Conservation (phyloP, 1,140 invertebrate species). For the Aphelinus certus region DNA sequence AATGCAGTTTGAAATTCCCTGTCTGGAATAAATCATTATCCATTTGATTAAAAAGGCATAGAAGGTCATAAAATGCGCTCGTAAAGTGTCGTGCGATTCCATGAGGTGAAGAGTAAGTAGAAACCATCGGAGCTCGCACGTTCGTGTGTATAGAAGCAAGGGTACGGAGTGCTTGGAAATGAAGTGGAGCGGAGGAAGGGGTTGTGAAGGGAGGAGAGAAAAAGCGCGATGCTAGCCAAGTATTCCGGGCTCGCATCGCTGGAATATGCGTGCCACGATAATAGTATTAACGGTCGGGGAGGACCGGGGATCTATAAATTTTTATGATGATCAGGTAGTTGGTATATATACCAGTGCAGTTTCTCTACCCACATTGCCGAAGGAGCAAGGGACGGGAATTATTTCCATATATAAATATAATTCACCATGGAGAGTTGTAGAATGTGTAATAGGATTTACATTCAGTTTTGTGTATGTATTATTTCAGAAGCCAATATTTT, state of each 20-base stretch:
- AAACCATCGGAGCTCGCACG: not conserved
- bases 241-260: conserved; percentile 46
- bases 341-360: not conserved
- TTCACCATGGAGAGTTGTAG: too few species aligned
- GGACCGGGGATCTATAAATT: conserved; percentile 56
- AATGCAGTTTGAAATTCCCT: too few species aligned
- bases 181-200: not conserved
- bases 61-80: conserved; percentile 17
- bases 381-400: too few species aligned
- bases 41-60: conserved; percentile 38
- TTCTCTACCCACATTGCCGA: not conserved
- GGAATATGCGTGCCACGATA: conserved; percentile 57
- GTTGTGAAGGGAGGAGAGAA: too few species aligned
- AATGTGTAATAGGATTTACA: too few species aligned
- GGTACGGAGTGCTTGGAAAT: not conserved
- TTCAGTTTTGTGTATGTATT: too few species aligned
- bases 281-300: conserved; percentile 61
- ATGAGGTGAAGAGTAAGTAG: conserved; percentile 24
- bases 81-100: conserved; percentile 16
- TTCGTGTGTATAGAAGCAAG: too few species aligned
- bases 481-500: too few species aligned
- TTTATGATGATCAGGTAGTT: conserved; percentile 64
- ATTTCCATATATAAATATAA: too few species aligned
- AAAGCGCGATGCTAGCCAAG: too few species aligned
- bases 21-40: conserved; percentile 27